A percentile compares a stretch with the other conserved stretches of the same genome.
Evolutionary conservation across 1,140 invertebrate genomes (phyloP).

Genomic region (Pseudoatta argentina): DNA sequence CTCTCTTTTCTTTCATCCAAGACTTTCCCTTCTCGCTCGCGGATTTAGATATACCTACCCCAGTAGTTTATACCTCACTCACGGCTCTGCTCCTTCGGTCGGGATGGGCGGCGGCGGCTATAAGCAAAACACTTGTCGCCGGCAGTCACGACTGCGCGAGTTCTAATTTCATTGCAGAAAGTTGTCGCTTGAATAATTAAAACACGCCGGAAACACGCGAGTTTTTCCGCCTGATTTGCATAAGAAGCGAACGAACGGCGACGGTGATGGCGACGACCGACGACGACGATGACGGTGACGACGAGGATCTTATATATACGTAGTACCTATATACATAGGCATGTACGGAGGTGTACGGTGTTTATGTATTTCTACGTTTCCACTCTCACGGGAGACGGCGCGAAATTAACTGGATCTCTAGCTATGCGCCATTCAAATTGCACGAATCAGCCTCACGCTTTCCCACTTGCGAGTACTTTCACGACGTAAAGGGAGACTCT

Average conservation of each 20-base stretch:
- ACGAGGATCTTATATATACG: slow-evolving; percentile 47
- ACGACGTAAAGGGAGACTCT: slow-evolving; percentile 29
- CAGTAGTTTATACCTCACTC: slow-evolving; percentile 31
- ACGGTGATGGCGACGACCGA: slow-evolving; percentile 34
- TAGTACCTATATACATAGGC: slow-evolving; percentile 24
- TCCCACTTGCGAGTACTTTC: slow-evolving; percentile 61
- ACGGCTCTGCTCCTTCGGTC: slow-evolving; percentile 45
- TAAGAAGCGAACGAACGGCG: slow-evolving; percentile 72
- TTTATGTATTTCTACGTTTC: slow-evolving; percentile 39
- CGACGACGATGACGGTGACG: slow-evolving; percentile 47
- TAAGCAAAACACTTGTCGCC: slow-evolving; percentile 83
- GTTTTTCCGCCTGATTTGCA: slow-evolving; percentile 81
- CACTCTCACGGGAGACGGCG: slow-evolving; percentile 47
- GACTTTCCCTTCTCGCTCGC: slow-evolving; percentile 60
- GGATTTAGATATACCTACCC: slow-evolving; percentile 70
- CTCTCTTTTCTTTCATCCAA: slow-evolving; percentile 50
- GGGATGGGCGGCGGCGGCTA: slow-evolving; percentile 73
- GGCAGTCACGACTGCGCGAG: slow-evolving; percentile 80
- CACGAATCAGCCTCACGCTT: slow-evolving; percentile 65
- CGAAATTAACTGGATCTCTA: slow-evolving; percentile 74
- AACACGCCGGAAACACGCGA: slow-evolving; percentile 83
- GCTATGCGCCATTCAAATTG: slow-evolving; percentile 67
- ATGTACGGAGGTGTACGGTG: slow-evolving; percentile 44
- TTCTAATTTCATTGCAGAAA: slow-evolving; percentile 86
- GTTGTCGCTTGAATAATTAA: slow-evolving; percentile 86